Evolutionary conservation across 1,140 invertebrate genomes (phyloP), one percentile per base, ranked within the genome.

Genomic region (Drosophila busckii): DNA sequence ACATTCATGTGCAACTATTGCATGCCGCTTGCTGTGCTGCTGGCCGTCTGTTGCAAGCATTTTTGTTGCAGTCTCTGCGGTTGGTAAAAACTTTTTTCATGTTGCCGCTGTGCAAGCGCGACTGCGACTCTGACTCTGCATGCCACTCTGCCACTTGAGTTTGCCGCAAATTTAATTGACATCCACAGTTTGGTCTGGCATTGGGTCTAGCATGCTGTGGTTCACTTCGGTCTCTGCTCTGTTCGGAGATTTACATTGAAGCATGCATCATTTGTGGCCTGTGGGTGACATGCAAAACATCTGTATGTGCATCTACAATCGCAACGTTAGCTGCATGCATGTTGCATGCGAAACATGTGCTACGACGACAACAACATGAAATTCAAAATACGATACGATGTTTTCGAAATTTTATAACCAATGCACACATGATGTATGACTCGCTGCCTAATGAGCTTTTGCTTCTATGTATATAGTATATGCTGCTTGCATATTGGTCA

Each of bases 131-230:
- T 2, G 35, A 8, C 2, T 6, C 34, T 29, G 20, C 6, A n/a
- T 52, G 28, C 45, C n/a, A n/a, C n/a, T n/a, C n/a, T 73, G 64
- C 55, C 73, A 68, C 73, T 80, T 73, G 64, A 82, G 59, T 49
- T 80, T 69, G 75, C 73, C 68, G 68, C 73, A 78, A 73, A 80
- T 78, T 78, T 78, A 78, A 78, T 78, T 78, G 71, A 78, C 71
- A 78, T 63, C 53, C 63, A 50, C 58, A 59, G 42, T 40, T 50
- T 44, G 58, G n/a, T n/a, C n/a, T n/a, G n/a, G n/a, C n/a, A n/a
- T n/a, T n/a, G n/a, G n/a, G n/a, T n/a, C n/a, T n/a, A n/a, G n/a
- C n/a, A n/a, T n/a, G n/a, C n/a, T n/a, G n/a, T n/a, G n/a, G n/a
- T n/a, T n/a, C n/a, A n/a, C n/a, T n/a, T n/a, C n/a, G n/a, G n/a